A percentile compares a stretch with the other conserved stretches of the same genome.
These are phyloP conservation scores for Etheostoma cragini DNA, from an alignment of 2,113 vertebrate species.

Conservation along the genomic window DNA sequence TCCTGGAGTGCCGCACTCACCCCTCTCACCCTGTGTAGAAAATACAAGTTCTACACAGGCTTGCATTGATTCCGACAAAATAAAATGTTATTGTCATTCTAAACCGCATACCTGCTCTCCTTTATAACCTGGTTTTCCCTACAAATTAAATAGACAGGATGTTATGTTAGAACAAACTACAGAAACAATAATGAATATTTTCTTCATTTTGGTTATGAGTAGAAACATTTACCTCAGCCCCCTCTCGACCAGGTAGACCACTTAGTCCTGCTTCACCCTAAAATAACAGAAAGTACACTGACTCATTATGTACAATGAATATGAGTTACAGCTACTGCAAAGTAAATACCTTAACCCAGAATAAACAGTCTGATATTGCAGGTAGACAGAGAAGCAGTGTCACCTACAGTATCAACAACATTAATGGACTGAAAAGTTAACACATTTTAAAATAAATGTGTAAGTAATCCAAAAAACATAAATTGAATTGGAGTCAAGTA, in stretches of 20 bases:
- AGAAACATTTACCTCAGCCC: conserved; percentile 84
- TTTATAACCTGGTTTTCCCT: conserved; percentile 91
- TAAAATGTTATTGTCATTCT: neutral
- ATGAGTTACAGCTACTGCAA: neutral
- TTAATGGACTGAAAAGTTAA: neutral
- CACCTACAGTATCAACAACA: neutral
- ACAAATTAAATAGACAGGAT: conserved; percentile 7
- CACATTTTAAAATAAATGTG: neutral
- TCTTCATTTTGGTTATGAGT: conserved; percentile 3
- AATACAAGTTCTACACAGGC: conserved; percentile 20
- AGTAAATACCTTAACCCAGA: neutral
- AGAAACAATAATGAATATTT: neutral
- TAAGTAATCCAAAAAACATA: neutral
- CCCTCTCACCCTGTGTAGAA: conserved; percentile 88
- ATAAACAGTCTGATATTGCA: neutral
- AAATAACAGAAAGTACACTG: conserved; percentile 18
- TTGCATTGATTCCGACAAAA: conserved; percentile 4
- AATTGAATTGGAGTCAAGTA: neutral
- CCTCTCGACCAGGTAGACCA: conserved; percentile 89
- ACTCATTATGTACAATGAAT: conserved; percentile 6
- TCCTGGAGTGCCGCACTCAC: conserved; percentile 92
- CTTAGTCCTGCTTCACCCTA: conserved; percentile 90
- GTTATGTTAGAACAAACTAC: neutral
- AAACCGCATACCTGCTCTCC: conserved; percentile 88
- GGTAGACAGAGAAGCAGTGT: neutral